Percentiles rank a stretch among this genome's conserved stretches.
These are phyloP conservation scores for Drosophila subsilvestris DNA, from an alignment of 2,888 invertebrate species.

Conservation along the genomic window DNA sequence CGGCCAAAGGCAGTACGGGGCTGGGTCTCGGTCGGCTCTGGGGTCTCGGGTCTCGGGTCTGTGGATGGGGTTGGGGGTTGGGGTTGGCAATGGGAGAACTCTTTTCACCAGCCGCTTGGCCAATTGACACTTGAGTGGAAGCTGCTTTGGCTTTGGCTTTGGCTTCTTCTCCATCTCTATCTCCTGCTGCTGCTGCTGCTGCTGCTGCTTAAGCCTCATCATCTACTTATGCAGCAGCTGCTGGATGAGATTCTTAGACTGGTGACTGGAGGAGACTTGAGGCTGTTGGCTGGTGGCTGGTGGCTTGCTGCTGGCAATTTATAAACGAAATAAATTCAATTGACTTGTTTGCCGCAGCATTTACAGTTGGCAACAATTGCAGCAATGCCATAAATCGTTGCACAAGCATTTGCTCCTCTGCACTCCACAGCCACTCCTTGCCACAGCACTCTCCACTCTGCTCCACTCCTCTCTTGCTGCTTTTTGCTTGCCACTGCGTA, in stretches of 20 bases:
- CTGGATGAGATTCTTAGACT: slow-evolving; percentile 28
- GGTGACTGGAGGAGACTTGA: neutral
- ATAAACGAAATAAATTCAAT: slow-evolving; percentile 80
- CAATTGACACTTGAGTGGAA: slow-evolving; percentile 49
- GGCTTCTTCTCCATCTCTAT: neutral
- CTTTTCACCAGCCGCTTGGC: slow-evolving; percentile 36
- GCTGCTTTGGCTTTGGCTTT: slow-evolving; percentile 2
- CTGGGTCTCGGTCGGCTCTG: slow-evolving; percentile 13
- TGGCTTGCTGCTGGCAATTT: slow-evolving; percentile 65
- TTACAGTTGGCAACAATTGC: slow-evolving; percentile 81
- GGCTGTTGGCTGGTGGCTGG: slow-evolving; percentile 17
- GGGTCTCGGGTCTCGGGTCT: neutral
- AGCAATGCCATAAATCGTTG: slow-evolving; percentile 79
- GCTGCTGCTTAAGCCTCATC: slow-evolving; percentile 14
- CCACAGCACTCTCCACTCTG: slow-evolving; percentile 11
- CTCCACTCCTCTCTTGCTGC: slow-evolving; percentile 19
- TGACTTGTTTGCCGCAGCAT: slow-evolving; percentile 80
- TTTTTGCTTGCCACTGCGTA: slow-evolving; percentile 64
- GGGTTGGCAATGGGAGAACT: slow-evolving; percentile 17
- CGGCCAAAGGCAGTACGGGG: slow-evolving; percentile 9
- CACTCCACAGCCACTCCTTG: neutral
- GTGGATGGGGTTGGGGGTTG: too few species aligned
- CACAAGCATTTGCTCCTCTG: slow-evolving; percentile 49
- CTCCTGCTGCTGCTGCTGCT: neutral
- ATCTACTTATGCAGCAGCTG: slow-evolving; percentile 33